Conservation (phyloP, 2,888 invertebrate genomes). For the Caprella mutica region DNA sequence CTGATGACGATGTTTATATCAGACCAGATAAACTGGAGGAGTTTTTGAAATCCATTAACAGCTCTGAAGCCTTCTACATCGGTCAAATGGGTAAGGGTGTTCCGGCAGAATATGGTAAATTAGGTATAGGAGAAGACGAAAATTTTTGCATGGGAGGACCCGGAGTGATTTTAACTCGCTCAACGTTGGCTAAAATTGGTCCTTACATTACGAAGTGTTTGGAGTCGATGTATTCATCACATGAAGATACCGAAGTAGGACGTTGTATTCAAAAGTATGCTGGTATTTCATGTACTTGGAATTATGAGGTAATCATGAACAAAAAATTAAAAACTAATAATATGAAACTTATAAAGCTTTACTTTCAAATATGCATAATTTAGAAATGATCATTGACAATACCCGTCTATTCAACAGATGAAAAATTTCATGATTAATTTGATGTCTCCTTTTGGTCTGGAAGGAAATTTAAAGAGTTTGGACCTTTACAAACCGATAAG, state of each 20-base stretch:
- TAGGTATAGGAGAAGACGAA: conserved; percentile 46
- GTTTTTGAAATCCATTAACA: conserved; percentile 76
- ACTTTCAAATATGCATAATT: no score
- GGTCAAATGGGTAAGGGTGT: conserved; percentile 55
- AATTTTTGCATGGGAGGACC: conserved; percentile 99
- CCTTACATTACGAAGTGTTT: conserved; percentile 87
- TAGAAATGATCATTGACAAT: no score
- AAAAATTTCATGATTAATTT: no score
- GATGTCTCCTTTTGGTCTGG: no score
- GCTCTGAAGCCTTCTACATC: no score
- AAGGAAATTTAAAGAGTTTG: no score
- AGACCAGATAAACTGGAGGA: conserved; percentile 68
- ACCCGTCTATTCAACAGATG: no score
- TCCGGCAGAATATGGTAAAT: conserved; percentile 52
- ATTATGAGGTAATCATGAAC: conserved; percentile 89
- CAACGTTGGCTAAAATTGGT: conserved; percentile 70
- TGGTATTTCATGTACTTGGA: conserved; percentile 96
- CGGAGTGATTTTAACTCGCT: no score
- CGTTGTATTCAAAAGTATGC: conserved; percentile 88
- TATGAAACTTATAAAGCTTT: no score
- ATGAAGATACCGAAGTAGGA: conserved; percentile 97
- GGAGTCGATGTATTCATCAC: conserved; percentile 81
- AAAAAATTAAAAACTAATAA: no score
- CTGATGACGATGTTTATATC: no score
- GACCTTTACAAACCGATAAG: no score